A percentile compares a stretch with the other conserved stretches of the same genome.
Conservation (phyloP, 2,888 invertebrate species). For the Meteorus cinctellus region DNA sequence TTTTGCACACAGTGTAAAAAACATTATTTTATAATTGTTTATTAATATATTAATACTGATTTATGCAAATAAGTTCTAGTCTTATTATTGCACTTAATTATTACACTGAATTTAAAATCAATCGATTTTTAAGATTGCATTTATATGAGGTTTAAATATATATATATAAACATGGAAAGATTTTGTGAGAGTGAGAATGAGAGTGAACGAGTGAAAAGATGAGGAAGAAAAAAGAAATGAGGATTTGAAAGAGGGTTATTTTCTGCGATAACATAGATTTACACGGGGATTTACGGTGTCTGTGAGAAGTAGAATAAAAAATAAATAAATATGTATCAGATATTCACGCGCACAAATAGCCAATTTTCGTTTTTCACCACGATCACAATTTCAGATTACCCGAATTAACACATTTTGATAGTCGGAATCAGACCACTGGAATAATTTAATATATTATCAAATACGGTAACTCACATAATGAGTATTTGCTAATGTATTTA, state of each 20-base stretch:
- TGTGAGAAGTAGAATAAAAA: not conserved
- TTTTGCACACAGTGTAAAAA: no score
- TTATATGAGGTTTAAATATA: not conserved
- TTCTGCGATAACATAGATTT: conserved; percentile 49
- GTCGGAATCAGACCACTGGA: not conserved
- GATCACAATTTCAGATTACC: conserved; percentile 18
- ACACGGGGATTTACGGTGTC: conserved; percentile 48
- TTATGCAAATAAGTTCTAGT: conserved; percentile 50
- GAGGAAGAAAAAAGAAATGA: conserved; percentile 3
- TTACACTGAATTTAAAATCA: conserved; percentile 44
- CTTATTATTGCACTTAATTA: conserved; percentile 53
- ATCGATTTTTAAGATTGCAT: conserved; percentile 40
- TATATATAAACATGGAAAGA: not conserved
- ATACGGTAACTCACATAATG: no score
- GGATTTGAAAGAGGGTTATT: conserved; percentile 43
- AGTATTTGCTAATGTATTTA: no score
- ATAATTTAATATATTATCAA: no score
- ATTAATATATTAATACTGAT: not conserved
- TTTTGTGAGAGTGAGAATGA: not conserved
- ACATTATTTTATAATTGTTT: no score
- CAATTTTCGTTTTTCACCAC: conserved; percentile 32
- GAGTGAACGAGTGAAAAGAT: not conserved
- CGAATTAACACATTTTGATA: conserved; percentile 33
- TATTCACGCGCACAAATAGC: conserved; percentile 23
- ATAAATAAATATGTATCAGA: conserved; percentile 2